Evolutionary conservation across 2,888 invertebrate genomes (phyloP), one percentile per base, ranked within the genome.

Genomic region (Leptopterna dolabrata): DNA sequence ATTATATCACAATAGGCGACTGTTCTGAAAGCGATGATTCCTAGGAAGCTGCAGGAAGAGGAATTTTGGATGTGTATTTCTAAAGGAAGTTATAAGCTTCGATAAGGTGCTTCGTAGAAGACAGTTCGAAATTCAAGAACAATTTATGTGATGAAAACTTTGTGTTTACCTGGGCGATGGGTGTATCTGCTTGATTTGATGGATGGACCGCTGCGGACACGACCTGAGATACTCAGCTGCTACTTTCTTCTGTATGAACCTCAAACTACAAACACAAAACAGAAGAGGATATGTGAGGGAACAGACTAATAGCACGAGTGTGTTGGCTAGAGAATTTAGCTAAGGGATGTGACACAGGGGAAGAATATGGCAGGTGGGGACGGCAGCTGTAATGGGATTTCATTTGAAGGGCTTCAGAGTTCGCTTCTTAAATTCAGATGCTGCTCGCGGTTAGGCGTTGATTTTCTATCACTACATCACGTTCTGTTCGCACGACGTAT

Each of bases 181-280:
- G 41, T 63, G 63, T 9, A 83, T 83, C 41, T 70, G 83, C 71
- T 36, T 36, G 19, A 63, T 63, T 55, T 85, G 73, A n/a, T 76
- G 76, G 55, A 51, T 55, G 51, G 85, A 45, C 30, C 85, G 85
- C 14, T 70, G 87, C 16, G 82, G 83, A 45, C 82, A 83, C 29
- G 87, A 55, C 70, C 85, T 70, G 19, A 88, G 73, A 55, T 88
- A 88, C 41, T 88, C 88, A 19, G 63, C 47, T 11, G 88, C 88
- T 27, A 63, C 71, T 80, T 81, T 87, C 80, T 87, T 88, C 29
- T 81, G 55, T 29, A 87, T 88, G 47, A 86, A 87, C 45, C 84
- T 51, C 43, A 87, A 87, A 78, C 87, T 87, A 76, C 24, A 83
- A 87, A 83, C 51, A 83, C 43, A 63, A 83, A 41, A 63, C 29